Conservation (phyloP, 2,888 invertebrate species). For the Tenthredo mesomela region DNA sequence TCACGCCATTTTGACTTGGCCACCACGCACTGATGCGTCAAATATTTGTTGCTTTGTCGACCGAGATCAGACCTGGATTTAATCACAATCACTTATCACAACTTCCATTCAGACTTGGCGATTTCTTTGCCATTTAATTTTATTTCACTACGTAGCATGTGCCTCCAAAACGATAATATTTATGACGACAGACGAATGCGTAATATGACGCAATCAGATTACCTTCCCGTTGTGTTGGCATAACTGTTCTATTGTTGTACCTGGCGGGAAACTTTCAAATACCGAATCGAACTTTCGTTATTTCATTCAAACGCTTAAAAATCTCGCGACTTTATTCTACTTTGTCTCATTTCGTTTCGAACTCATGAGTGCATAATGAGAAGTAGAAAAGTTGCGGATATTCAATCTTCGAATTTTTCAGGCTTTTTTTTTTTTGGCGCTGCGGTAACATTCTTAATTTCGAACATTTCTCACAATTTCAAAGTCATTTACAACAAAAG, state of each 20-base stretch:
- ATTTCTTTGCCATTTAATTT: conserved; percentile 59
- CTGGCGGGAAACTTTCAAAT: conserved; percentile 63
- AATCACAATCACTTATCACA: conserved; percentile 51
- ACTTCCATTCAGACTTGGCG: conserved; percentile 53
- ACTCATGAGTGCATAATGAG: background rate
- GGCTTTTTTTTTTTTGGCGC: background rate
- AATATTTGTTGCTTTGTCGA: conserved; percentile 6
- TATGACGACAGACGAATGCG: conserved; percentile 65
- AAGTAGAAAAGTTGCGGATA: background rate
- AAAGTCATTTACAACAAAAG: background rate
- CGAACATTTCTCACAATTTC: background rate
- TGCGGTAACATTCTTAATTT: background rate
- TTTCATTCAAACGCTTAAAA: background rate
- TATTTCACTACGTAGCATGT: conserved; percentile 63
- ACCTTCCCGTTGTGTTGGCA: conserved; percentile 62
- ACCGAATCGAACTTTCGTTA: background rate
- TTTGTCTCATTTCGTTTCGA: background rate
- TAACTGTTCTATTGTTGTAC: conserved; percentile 53
- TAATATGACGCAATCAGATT: conserved; percentile 71
- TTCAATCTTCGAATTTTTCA: background rate
- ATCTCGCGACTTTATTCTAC: background rate
- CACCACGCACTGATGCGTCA: conserved; percentile 67
- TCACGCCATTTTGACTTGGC: conserved; percentile 73
- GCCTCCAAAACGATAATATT: conserved; percentile 60
- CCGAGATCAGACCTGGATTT: background rate